Conservation (phyloP, 2,888 invertebrate genomes). For the Tetheella fluctuosa region DNA sequence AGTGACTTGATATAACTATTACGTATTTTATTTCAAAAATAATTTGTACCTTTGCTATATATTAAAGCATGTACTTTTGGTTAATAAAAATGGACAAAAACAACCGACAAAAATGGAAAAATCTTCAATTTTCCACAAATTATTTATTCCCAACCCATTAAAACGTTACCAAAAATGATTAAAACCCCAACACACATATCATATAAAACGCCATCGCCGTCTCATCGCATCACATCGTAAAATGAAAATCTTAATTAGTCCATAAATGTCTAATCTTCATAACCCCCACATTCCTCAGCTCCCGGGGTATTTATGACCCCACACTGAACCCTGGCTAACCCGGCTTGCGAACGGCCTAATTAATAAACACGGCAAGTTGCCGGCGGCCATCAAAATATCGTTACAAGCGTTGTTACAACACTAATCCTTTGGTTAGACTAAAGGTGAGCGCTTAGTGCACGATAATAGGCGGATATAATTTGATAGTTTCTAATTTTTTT, state of each 20-base stretch:
- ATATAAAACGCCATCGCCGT: constrained; percentile 27
- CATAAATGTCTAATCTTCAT: background rate
- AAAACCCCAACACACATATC: background rate
- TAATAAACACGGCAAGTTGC: constrained; percentile 45
- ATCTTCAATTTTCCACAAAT: too few species aligned
- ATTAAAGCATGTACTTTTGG: too few species aligned
- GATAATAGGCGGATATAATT: background rate
- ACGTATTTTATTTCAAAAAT: too few species aligned
- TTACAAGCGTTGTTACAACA: constrained; percentile 41
- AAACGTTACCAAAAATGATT: background rate
- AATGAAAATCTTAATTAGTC: constrained; percentile 6
- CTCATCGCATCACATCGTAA: constrained; percentile 29
- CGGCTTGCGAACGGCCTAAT: constrained; percentile 35
- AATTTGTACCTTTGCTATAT: too few species aligned
- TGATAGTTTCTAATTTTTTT: background rate
- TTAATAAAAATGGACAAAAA: too few species aligned
- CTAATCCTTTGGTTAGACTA: constrained; percentile 27
- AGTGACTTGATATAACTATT: too few species aligned
- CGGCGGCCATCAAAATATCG: constrained; percentile 48
- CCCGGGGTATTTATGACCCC: constrained; percentile 10
- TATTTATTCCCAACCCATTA: too few species aligned
- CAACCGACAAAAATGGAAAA: too few species aligned
- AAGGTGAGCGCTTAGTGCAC: background rate
- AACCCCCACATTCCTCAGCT: constrained; percentile 1
- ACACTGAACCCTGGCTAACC: constrained; percentile 20